Conservation (phyloP, 2,888 invertebrate genomes). For the Caenorhabditis drosophilae region DNA sequence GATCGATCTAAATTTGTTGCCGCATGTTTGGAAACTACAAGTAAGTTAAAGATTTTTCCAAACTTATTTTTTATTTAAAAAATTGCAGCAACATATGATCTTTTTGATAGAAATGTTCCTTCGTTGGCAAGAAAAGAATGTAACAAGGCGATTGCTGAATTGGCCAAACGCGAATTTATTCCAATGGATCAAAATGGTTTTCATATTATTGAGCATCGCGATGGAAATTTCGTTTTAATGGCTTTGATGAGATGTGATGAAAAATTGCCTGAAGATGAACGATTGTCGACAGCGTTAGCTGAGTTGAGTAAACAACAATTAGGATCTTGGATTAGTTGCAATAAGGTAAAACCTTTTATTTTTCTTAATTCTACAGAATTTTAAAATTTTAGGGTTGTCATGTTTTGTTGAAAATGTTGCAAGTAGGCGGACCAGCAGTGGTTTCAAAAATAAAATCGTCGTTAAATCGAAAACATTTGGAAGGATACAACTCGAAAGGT, state of each 20-base stretch:
- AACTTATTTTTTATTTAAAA: background rate
- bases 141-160: constrained; percentile 57
- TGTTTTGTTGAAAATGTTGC: constrained; percentile 55
- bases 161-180: constrained; percentile 61
- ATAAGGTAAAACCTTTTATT: constrained; percentile 42
- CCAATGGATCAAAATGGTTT: constrained; percentile 54
- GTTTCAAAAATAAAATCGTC: constrained; percentile 37
- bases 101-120: constrained; percentile 52
- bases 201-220: constrained; percentile 50
- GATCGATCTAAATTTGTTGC: constrained; percentile 36
- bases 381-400: constrained; percentile 55
- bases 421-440: constrained; percentile 45
- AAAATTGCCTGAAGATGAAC: constrained; percentile 43
- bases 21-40: constrained; percentile 41
- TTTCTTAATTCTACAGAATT: background rate
- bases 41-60: constrained; percentile 35
- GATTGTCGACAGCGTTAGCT: constrained; percentile 51
- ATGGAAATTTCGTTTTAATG: constrained; percentile 38
- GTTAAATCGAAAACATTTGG: constrained; percentile 40
- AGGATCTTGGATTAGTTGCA: constrained; percentile 57
- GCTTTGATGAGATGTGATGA: constrained; percentile 39
- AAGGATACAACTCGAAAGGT: constrained; percentile 46
- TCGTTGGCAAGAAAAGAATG: constrained; percentile 48
- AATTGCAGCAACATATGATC: constrained; percentile 47
- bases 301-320: constrained; percentile 48